These are phyloP conservation scores for Norana najaformis DNA, from an alignment of 2,888 invertebrate genomes.

Conservation along the genomic window DNA sequence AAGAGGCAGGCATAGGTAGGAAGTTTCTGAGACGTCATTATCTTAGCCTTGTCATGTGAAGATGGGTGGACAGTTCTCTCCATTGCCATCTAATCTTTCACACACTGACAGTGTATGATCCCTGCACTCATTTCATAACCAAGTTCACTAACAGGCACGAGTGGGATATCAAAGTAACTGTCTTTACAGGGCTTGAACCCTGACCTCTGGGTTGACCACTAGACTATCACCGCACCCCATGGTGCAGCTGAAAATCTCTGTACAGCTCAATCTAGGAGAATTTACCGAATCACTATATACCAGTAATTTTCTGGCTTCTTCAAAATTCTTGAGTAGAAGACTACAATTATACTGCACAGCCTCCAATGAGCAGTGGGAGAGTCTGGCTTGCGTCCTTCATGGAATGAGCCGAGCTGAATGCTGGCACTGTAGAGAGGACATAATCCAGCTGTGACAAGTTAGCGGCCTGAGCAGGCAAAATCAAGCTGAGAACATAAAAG, in stretches of 20 bases:
- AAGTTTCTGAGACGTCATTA: neutral
- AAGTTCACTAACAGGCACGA: neutral
- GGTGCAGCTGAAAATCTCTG: neutral
- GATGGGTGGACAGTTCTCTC: neutral
- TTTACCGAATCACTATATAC: neutral
- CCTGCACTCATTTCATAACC: neutral
- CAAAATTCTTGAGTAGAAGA: neutral
- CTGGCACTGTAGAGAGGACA: neutral
- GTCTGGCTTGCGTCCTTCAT: neutral
- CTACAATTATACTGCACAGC: neutral
- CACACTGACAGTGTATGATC: neutral
- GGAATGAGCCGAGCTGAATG: neutral
- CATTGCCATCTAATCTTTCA: neutral
- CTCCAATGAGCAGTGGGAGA: neutral
- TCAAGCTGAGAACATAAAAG: neutral
- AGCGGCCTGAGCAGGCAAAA: neutral
- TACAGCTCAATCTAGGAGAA: neutral
- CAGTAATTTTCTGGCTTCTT: neutral
- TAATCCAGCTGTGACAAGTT: neutral
- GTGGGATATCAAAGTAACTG: neutral
- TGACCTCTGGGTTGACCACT: neutral
- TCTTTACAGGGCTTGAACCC: too few relatives aligned
- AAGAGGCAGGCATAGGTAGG: neutral
- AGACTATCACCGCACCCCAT: neutral
- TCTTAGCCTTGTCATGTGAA: neutral